These are phyloP conservation scores for Bryconaethiops microstoma DNA, from an alignment of 2,797 vertebrate genomes.

Conservation along the genomic window DNA sequence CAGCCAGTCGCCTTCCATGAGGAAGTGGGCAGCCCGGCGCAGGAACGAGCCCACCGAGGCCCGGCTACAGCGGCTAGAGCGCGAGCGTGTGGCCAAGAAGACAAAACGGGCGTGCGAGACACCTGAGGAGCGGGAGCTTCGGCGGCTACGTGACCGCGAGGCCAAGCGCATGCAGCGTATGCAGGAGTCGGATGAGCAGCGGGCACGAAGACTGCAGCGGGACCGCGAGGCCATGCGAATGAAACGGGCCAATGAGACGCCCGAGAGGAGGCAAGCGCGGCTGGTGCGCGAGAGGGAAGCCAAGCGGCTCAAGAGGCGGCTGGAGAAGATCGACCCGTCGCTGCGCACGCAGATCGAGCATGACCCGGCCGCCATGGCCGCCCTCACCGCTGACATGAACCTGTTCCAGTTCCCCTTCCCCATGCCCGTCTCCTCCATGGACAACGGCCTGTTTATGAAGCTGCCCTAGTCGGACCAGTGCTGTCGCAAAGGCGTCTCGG, in stretches of 20 bases:
- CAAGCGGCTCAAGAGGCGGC: constrained; percentile 91
- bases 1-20: constrained; percentile 81
- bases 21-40: constrained; percentile 90
- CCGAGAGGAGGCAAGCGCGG: constrained; percentile 93
- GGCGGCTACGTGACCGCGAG: constrained; percentile 92
- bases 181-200: constrained; percentile 95
- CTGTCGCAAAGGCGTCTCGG: constrained; percentile 56
- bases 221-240: constrained; percentile 96
- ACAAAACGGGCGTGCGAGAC: constrained; percentile 93
- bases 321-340: constrained; percentile 98
- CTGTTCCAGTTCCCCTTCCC: constrained; percentile 94
- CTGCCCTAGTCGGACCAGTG: constrained; percentile 66
- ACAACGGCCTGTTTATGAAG: constrained; percentile 90
- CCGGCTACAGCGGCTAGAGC: constrained; percentile 89
- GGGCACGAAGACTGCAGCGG: constrained; percentile 89
- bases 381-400: constrained; percentile 96
- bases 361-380: constrained; percentile 94
- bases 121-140: constrained; percentile 87
- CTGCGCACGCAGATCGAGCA: constrained; percentile 96
- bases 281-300: constrained; percentile 94
- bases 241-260: constrained; percentile 95
- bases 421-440: constrained; percentile 87
- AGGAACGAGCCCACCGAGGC: constrained; percentile 92
- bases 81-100: constrained; percentile 96
- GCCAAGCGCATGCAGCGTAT: constrained; percentile 96